Conservation (phyloP, 2,113 vertebrate genomes). For the Saguinus imperator region DNA sequence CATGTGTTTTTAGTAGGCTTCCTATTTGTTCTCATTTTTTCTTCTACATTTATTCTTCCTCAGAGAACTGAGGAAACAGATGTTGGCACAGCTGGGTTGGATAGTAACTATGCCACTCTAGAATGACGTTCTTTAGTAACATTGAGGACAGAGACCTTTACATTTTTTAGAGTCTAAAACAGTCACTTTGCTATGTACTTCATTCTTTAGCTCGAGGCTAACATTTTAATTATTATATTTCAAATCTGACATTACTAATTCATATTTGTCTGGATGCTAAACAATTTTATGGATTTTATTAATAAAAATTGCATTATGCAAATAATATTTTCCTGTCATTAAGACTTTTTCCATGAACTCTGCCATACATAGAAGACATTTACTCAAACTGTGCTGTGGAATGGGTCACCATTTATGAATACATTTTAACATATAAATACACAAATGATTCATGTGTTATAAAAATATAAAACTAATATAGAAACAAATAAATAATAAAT, state of each 20-base stretch:
- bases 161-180: background rate
- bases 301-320: background rate
- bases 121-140: background rate
- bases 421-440: background rate
- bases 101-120: background rate
- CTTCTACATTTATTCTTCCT: background rate
- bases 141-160: background rate
- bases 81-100: background rate
- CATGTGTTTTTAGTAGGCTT: background rate
- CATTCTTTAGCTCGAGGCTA: background rate
- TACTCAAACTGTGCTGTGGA: background rate
- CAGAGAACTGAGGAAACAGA: conserved; percentile 3
- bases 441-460: background rate
- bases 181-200: background rate
- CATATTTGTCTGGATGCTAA: background rate
- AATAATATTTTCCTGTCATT: background rate
- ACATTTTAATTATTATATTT: background rate
- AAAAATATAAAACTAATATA: background rate
- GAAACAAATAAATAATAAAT: background rate
- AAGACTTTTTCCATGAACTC: background rate
- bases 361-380: background rate
- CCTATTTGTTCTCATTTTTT: background rate
- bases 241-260: background rate
- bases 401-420: background rate
- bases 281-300: background rate